Evolutionary conservation across 2,888 invertebrate species (phyloP).

Genomic region (Eurois occulta): DNA sequence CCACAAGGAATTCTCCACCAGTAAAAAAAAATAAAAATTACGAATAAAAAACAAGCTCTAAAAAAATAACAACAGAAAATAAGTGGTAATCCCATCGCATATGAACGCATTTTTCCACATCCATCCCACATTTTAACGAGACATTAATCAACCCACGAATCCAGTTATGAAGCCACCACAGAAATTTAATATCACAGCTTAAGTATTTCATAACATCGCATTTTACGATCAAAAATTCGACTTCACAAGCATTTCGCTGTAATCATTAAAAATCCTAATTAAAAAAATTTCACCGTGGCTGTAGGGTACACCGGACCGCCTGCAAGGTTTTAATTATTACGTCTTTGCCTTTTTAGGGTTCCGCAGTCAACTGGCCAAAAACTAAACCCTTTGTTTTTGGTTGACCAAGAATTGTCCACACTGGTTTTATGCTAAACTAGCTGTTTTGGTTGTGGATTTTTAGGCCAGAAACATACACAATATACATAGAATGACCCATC

Average conservation of each 20-base stretch:
- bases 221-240: constrained; percentile 61
- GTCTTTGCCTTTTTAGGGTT: constrained; percentile 42
- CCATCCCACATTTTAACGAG: constrained; percentile 11
- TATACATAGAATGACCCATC: background rate
- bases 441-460: background rate
- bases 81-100: background rate
- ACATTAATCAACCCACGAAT: constrained; percentile 24
- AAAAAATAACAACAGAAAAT: background rate
- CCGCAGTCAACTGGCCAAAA: background rate
- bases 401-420: background rate
- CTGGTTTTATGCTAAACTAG: background rate
- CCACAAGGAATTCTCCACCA: too few relatives aligned
- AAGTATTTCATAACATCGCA: constrained; percentile 61
- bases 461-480: background rate
- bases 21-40: too few relatives aligned
- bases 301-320: constrained; percentile 53
- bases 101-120: background rate
- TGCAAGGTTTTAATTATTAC: constrained; percentile 65
- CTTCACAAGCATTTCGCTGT: constrained; percentile 53
- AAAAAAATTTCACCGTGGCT: constrained; percentile 53
- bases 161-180: constrained; percentile 32
- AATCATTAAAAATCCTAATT: constrained; percentile 66
- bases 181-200: constrained; percentile 61
- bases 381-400: background rate
- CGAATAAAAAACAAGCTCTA: background rate